Base-by-base conservation (phyloP, 2,113 vertebrate species). In the Hepsetus odoe region DNA sequence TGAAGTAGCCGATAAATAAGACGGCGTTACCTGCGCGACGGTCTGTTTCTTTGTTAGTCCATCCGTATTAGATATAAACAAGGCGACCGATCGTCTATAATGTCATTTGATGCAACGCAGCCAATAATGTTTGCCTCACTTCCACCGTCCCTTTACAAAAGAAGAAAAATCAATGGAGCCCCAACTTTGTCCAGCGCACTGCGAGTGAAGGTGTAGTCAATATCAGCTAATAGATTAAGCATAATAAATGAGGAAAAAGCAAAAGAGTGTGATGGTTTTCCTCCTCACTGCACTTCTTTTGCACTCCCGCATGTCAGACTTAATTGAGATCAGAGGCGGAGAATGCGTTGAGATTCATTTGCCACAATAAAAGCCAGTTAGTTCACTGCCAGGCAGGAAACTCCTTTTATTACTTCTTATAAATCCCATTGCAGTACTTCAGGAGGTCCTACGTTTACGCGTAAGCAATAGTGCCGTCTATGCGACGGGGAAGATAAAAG, bases 1-100 rank as follows among this genome's bases (percentile, higher is more conserved):
- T 35, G 13, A 76, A 32, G 2, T 9, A 20, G 59, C 76, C 33
- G 46, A 46, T 67, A 86, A 88, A 89, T 77, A 74, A 86, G 66
- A 74, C 38, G 13, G 85, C 79, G 73, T 77, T 74, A 56, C 9
- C 30, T 33, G 6, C 59, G n/a, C n/a, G n/a, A n/a, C n/a, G n/a
- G n/a, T n/a, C n/a, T n/a, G n/a, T n/a, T n/a, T n/a, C n/a, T n/a
- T n/a, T n/a, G n/a, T n/a, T n/a, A n/a, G n/a, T n/a, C n/a, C n/a
- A n/a, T n/a, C n/a, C 51, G n/a, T 55, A 20, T 22, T 22, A 2
- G 51, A 22, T 0, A 11, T 22, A 55, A 10, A 22, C n/a, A 24
- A 8, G 11, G 51, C 4, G 51, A 22, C 22, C 24, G n/a, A 20
- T 55, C 51, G 5, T 13, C 6, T 7, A 18, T 20, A 5, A 5